Base-by-base conservation (phyloP, 2,113 vertebrate genomes). In the Nothoprocta perdicaria region DNA sequence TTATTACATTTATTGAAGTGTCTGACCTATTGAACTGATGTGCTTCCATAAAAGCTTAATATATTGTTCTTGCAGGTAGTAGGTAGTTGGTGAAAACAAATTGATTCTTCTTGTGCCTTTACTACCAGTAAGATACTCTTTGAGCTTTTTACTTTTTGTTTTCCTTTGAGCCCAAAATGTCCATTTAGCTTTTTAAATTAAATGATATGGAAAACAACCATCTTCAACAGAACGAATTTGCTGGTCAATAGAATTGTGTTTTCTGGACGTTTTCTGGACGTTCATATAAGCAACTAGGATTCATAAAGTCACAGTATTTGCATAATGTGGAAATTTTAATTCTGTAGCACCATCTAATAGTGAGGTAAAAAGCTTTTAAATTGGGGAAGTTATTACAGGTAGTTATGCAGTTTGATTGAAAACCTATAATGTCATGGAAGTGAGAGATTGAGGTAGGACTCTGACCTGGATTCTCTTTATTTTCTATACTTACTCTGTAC, bases 91-190 rank as follows among this genome's bases (percentile, higher is more conserved):
- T 63, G 43, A 86, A 72, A 82, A 43, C 33, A 46, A 1, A 5
- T 9, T 80, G 10, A 1, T 72, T 76, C 19, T 84, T 63, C 12
- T 17, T 60, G 5, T 68, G 35, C 33, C 8, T 57, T 6, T 77
- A 0, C 8, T 35, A 7, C 43, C 1, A 0, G 33, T 72, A 73
- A 83, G 24, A 29, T 43, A 14, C 2, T 33, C 14, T 7, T 43
- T 35, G 52, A 13, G 12, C 10, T 24, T 65, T 65, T 19, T 66
- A 17, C 52, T 40, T 26, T 77, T 48, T 22, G 48, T 23, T 86
- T 88, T 80, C 5, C 4, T 12, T 52, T 77, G 61, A 80, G 21
- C 27, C 77, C 9, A 4, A 89, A 88, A 62, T 85, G 7, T 4
- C 55, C 0, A 0, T 85, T 91, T 73, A 82, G 40, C 21, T 23